Percentiles rank a stretch among this genome's conserved stretches.
Conservation (phyloP, 2,888 invertebrate genomes). For the Julus scandinavius region DNA sequence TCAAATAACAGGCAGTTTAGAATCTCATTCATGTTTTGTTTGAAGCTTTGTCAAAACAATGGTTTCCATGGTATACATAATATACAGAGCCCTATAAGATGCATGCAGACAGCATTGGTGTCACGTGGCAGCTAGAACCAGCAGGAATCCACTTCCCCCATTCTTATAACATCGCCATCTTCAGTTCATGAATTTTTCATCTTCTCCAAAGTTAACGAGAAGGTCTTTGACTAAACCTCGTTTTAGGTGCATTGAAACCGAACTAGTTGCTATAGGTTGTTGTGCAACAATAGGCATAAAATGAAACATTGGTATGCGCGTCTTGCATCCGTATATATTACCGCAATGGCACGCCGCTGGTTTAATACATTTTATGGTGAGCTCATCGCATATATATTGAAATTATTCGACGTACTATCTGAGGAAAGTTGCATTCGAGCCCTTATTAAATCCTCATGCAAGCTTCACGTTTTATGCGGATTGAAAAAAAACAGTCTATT, state of each 20-base stretch:
- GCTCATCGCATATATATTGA: conserved; percentile 20
- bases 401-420: conserved; percentile 23
- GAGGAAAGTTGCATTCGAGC: not conserved
- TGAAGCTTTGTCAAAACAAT: no score
- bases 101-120: no score
- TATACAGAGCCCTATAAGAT: no score
- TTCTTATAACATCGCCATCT: not conserved
- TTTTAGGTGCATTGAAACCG: not conserved
- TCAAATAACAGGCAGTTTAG: no score
- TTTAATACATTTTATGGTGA: not conserved
- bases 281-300: conserved; percentile 9
- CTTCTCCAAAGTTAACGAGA: not conserved
- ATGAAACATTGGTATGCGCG: not conserved
- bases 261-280: not conserved
- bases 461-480: not conserved
- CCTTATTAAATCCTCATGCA: not conserved
- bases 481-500: not conserved
- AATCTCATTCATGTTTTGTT: no score
- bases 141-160: no score
- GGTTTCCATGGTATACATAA: no score
- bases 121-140: no score
- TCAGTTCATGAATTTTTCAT: not conserved
- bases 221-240: not conserved
- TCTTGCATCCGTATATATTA: not conserved
- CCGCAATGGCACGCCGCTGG: not conserved